Percentiles rank a stretch among this genome's conserved stretches.
Conservation (phyloP, 2,113 vertebrate genomes). For the Amazona vittata region DNA sequence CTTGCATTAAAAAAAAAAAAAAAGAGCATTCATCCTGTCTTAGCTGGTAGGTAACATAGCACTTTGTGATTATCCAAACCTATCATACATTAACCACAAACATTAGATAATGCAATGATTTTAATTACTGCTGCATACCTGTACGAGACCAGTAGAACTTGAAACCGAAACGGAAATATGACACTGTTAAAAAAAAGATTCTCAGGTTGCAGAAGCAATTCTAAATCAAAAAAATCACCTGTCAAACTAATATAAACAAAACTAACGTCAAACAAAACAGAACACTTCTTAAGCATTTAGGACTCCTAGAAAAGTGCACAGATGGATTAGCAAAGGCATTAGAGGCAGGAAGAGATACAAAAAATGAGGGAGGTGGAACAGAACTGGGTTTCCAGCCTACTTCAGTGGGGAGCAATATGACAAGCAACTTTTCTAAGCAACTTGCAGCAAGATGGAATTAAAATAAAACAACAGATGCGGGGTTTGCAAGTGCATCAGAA, state of each 20-base stretch:
- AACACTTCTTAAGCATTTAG: background rate
- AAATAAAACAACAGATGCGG: background rate
- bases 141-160: background rate
- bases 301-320: background rate
- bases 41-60: accelerated
- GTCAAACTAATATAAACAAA: background rate
- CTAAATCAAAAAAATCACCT: background rate
- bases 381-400: background rate
- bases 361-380: background rate
- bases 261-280: background rate
- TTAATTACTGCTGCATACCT: background rate
- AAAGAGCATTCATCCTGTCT: background rate
- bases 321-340: background rate
- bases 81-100: background rate
- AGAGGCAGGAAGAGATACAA: background rate
- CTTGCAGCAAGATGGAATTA: background rate
- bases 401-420: background rate
- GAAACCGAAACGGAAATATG: background rate
- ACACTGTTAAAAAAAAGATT: background rate
- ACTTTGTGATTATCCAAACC: background rate
- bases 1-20: background rate
- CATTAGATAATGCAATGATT: background rate
- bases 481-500: background rate
- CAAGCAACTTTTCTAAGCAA: background rate
- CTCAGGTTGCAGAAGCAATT: background rate